Percentiles rank a stretch among this genome's conserved stretches.
These are phyloP conservation scores for Hymenopus coronatus DNA, from an alignment of 2,888 invertebrate species.

Conservation along the genomic window DNA sequence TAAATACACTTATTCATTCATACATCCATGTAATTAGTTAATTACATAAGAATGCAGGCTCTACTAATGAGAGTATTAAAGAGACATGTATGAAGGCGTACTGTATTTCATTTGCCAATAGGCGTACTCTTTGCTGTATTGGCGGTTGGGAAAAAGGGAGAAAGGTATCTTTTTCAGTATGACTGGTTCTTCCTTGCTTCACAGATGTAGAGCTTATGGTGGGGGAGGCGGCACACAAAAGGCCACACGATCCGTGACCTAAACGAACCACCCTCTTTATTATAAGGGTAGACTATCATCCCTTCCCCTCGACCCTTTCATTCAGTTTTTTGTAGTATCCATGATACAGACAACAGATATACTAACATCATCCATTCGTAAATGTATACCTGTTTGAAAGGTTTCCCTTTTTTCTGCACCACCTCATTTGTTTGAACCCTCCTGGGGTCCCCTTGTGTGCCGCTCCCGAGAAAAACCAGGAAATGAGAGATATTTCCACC, in stretches of 20 bases:
- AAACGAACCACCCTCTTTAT: conserved; percentile 8
- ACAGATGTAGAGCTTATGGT: background rate
- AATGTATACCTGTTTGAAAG: conserved; percentile 2
- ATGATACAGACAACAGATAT: conserved; percentile 8
- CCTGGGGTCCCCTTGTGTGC: background rate
- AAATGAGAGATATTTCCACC: background rate
- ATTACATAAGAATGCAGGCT: no score
- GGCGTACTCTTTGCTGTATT: background rate
- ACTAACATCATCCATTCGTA: background rate
- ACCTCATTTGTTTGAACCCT: background rate
- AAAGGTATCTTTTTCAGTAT: background rate
- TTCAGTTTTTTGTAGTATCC: background rate
- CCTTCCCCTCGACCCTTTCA: background rate
- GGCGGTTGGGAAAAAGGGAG: background rate
- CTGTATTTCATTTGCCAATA: no score
- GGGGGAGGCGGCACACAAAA: background rate
- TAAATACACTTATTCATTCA: no score
- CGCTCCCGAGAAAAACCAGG: conserved; percentile 2
- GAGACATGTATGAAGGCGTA: no score
- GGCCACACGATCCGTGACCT: conserved; percentile 1
- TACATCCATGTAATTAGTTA: no score
- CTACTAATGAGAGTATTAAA: no score
- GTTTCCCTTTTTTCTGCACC: background rate
- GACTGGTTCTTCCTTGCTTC: background rate
- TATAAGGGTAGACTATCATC: background rate